A percentile compares a stretch with the other conserved stretches of the same genome.
Evolutionary conservation across 2,113 vertebrate species (phyloP).

Genomic region (Mastomys coucha): DNA sequence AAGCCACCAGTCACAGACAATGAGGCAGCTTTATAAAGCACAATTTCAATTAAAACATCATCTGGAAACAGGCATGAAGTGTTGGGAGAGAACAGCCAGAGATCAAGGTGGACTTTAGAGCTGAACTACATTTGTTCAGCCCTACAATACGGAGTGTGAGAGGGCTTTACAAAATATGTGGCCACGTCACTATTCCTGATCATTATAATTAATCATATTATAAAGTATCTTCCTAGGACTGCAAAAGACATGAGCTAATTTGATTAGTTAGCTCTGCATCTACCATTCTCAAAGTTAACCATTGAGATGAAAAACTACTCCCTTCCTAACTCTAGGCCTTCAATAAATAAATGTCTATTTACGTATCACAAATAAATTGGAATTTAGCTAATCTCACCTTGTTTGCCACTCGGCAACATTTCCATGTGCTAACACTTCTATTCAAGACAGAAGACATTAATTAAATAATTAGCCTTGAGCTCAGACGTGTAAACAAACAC

Average conservation of each 20-base stretch:
- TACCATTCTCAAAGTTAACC: conserved; percentile 22
- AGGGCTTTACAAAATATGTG: neutral
- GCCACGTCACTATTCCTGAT: neutral
- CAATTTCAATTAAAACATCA: neutral
- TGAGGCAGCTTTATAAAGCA: neutral
- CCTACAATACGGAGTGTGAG: neutral
- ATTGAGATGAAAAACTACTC: conserved; percentile 21
- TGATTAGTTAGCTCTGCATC: neutral
- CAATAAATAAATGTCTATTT: conserved; percentile 52
- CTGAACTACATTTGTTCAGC: neutral
- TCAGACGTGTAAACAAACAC: conserved; percentile 82
- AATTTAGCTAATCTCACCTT: conserved; percentile 71
- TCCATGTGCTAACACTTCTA: conserved; percentile 69
- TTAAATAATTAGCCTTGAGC: conserved; percentile 82
- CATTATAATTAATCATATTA: neutral
- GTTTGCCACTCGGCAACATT: conserved; percentile 61
- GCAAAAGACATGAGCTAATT: neutral
- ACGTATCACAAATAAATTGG: conserved; percentile 39
- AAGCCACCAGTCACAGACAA: neutral
- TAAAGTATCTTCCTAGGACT: neutral
- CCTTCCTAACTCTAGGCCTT: conserved; percentile 5
- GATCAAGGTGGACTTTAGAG: neutral
- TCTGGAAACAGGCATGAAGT: neutral
- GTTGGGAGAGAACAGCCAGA: neutral
- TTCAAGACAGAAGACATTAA: conserved; percentile 81